Evolutionary conservation across 2,797 vertebrate genomes (phyloP), one percentile per base, ranked within the genome.

Genomic region (Fistularia commersonii): DNA sequence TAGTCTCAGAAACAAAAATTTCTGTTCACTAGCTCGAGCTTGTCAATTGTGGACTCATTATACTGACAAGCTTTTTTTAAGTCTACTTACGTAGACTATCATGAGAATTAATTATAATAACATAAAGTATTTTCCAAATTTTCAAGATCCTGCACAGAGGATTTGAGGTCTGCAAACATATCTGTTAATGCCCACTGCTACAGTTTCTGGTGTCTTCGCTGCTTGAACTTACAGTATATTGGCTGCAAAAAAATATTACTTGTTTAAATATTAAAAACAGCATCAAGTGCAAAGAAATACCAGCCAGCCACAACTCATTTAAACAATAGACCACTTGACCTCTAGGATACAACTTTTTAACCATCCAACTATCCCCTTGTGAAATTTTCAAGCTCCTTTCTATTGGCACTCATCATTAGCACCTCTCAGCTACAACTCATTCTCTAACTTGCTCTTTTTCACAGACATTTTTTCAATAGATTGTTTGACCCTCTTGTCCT

Each of bases 241-340:
- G 1, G 11, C 57, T 69, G 23, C 23, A 23, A 4, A 23, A 23
- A n/a, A n/a, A n/a, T n/a, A n/a, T n/a, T n/a, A n/a, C n/a, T n/a
- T n/a, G 23, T 48, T 39, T 61, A 78, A 76, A 41, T 69, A 86
- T 70, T 58, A 65, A 79, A 79, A 68, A 66, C 56, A 45, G 53
- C 63, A 68, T 66, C 61, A 58, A 64, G 64, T 43, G 48, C 68
- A 68, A 59, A 50, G 57, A 76, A 62, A 66, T 62, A 68, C 34
- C 37, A 39, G 41, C 33, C 50, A 47, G 32, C 46, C 36, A 11
- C 66, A 73, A 52, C 64, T 50, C 48, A 61, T 48, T 66, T 65
- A 63, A 73, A 75, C 72, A 61, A 69, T 53, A 54, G 59, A 54
- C 59, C 33, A 8, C 34, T 81, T 71, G 55, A 41, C 54, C 46